Evolutionary conservation across 2,797 vertebrate species (phyloP), one percentile per base, ranked within the genome.

Genomic region (Characodon lateralis): DNA sequence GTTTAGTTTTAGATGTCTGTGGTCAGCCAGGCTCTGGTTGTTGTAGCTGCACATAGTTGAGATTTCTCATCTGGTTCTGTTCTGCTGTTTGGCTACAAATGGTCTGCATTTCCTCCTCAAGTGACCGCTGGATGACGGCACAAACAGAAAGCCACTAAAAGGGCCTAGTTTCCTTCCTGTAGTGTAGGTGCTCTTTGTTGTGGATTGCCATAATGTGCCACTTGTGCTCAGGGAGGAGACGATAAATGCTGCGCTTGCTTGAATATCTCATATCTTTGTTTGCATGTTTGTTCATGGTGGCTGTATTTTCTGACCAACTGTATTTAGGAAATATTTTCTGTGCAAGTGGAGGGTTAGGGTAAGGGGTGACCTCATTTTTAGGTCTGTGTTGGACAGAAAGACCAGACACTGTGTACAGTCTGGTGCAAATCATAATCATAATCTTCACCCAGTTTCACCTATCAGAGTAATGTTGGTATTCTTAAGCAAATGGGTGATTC

Each of bases 91-190:
- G 63, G 79, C 86, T 89, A 87, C 58, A 79, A 63, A 72, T 70
- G 16, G 56, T 53, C 73, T 84, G 66, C 66, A 78, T 88, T 86
- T 90, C 83, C 80, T 76, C 72, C 35, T 10, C 20, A 76, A 88
- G 76, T 73, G 73, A 71, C 50, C 14, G 10, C 73, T 74, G 79
- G 80, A 81, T 73, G 61, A 50, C 77, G 65, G 83, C 75, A 28
- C 78, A 63, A 43, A 71, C 71, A 83, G 88, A 84, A 91, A 90
- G 80, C 80, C 83, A 79, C 86, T 85, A 43, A 50, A 80, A 83
- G 66, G 8, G 68, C 76, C 51, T 35, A 66, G 79, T 85, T 90
- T 82, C 82, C 82, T 39, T 81, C 71, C 50, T 78, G 75, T 69
- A 59, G 48, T 78, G 75, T 69, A 59, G 48, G 28, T 59, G 31